These are phyloP conservation scores for Pantala flavescens DNA, from an alignment of 1,140 invertebrate genomes.

Conservation along the genomic window DNA sequence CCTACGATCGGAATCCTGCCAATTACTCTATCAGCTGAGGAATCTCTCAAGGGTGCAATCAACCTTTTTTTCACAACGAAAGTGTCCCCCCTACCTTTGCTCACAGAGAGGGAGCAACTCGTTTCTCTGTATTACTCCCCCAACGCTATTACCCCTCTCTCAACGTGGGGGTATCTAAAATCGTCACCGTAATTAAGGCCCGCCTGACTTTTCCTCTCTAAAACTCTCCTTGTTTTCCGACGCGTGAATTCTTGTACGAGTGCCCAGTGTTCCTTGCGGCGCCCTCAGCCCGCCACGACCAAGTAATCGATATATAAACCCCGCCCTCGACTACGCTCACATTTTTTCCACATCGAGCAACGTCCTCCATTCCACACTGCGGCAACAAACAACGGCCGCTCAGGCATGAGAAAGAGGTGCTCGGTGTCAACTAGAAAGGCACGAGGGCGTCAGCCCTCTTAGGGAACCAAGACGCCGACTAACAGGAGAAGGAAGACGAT, in stretches of 20 bases:
- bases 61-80: too few relatives aligned
- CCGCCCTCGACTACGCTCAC: neutral
- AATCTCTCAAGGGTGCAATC: too few relatives aligned
- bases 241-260: neutral
- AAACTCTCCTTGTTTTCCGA: neutral
- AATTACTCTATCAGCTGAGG: too few relatives aligned
- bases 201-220: neutral
- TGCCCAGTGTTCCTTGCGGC: neutral
- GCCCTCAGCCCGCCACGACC: neutral
- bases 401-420: neutral
- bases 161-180: too few relatives aligned
- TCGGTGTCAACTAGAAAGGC: neutral
- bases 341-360: neutral
- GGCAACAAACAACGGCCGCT: neutral
- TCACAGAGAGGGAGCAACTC: too few relatives aligned
- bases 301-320: conserved; percentile 9
- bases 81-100: too few relatives aligned
- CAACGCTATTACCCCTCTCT: too few relatives aligned
- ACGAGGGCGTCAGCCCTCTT: neutral
- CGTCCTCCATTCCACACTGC: conserved; percentile 2
- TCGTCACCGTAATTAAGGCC: neutral
- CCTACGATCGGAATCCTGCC: too few relatives aligned
- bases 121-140: too few relatives aligned
- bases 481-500: neutral
- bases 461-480: neutral